Evolutionary conservation across 2,113 vertebrate species (phyloP), one percentile per base, ranked within the genome.

Genomic region (Diglossa brunneiventris): DNA sequence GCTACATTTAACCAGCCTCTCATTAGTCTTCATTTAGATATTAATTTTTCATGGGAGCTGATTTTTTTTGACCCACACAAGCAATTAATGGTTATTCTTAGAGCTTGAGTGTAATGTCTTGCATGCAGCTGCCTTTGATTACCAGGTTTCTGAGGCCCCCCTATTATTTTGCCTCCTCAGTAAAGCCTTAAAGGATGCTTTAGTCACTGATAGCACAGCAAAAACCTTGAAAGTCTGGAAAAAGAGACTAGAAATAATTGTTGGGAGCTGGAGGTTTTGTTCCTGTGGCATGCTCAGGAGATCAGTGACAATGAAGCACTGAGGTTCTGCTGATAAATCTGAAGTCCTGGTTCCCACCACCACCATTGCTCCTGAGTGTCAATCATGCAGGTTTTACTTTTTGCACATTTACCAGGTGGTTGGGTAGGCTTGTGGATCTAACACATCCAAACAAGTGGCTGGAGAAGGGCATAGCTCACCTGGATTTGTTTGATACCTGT

Each of bases 91-190:
- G 61, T 89, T 94, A 87, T 96, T 95, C 90, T 95, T 94, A 86
- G 67, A 83, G 87, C 81, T 70, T 13, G 47, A 77, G 46, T 83
- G 59, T 67, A 88, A 95, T 47, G 86, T 94, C 95, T 95, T 68
- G 74, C 64, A 53, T 79, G 94, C 97, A 97, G 94, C 95, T 98
- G 97, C 91, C 95, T 98, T 96, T 97, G 80, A 97, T 98, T 97
- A 97, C 42, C 69, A 39, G 59, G 52, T 94, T 97, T 97, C 94
- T 95, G 96, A 97, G 96, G 92, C 89, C 67, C 44, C 68, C 19
- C 61, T 97, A 66, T 96, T 97, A 90, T 94, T 97, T 95, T 96
- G 49, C 95, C 93, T 95, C 85, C 79, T 97, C 78, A 83, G 55
- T 46, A 92, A 49, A 85, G 85, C 76, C 95, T 96, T 92, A 62